These are phyloP conservation scores for Halocynthia roretzi DNA, from an alignment of 23 tunicate genomes.

Conservation along the genomic window DNA sequence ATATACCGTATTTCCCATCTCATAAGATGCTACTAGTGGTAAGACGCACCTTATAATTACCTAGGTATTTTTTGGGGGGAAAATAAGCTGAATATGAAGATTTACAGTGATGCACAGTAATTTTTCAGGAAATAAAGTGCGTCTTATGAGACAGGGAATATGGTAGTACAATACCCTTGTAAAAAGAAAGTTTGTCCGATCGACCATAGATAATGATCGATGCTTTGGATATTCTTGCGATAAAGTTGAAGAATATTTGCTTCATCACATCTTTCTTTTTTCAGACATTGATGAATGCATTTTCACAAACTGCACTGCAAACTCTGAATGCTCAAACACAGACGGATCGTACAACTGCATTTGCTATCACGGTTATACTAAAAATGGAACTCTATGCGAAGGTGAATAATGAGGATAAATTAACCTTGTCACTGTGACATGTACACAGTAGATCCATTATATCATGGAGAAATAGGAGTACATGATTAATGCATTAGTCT, in stretches of 20 bases:
- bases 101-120: no score
- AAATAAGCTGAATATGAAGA: no score
- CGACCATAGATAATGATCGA: background rate
- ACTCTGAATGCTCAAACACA: constrained; percentile 22
- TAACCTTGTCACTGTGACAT: no score
- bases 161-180: no score
- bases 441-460: background rate
- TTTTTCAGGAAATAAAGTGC: no score
- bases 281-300: constrained; percentile 1
- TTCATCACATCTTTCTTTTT: background rate
- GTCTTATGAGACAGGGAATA: no score
- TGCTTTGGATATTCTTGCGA: background rate
- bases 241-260: background rate
- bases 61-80: no score
- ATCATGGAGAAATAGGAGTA: background rate
- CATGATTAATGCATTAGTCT: background rate
- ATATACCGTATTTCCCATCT: no score
- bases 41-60: no score
- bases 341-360: constrained; percentile 12
- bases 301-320: constrained; percentile 5
- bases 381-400: background rate
- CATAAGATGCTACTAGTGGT: no score
- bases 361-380: constrained; percentile 19
- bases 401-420: background rate
- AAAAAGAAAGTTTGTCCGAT: background rate